phyloP scores from a whole-genome alignment of 2,113 vertebrate species.

The Mola mola region DNA sequence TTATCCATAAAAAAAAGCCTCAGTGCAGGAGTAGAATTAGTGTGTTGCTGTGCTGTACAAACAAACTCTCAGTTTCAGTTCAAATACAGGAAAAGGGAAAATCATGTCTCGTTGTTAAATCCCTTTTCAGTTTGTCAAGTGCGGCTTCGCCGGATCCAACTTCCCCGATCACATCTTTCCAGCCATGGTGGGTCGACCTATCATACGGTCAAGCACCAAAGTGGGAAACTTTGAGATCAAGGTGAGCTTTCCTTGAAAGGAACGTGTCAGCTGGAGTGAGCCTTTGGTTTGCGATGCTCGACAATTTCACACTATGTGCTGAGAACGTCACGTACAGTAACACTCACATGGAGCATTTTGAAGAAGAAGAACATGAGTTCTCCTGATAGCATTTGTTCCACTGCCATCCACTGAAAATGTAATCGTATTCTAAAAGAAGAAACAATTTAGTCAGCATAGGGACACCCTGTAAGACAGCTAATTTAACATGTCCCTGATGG shows the following conservation, averaged over 20 bases:
- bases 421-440: too few relatives aligned
- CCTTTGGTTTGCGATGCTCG: too few relatives aligned
- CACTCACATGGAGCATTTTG: too few relatives aligned
- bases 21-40: neutral
- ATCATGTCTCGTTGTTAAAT: slow-evolving; percentile 21
- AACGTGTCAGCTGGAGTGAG: neutral
- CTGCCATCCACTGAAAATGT: too few relatives aligned
- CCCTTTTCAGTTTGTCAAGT: slow-evolving; percentile 92
- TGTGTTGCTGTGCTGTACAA: neutral
- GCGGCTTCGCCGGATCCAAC: slow-evolving; percentile 97
- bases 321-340: too few relatives aligned
- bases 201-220: slow-evolving; percentile 94
- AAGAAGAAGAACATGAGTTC: too few relatives aligned
- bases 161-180: slow-evolving; percentile 99
- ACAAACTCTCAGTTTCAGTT: slow-evolving; percentile 13
- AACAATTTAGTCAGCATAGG: too few relatives aligned
- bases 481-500: too few relatives aligned
- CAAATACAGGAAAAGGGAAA: neutral
- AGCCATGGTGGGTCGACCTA: slow-evolving; percentile 94
- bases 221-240: slow-evolving; percentile 98
- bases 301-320: too few relatives aligned
- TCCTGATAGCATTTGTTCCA: too few relatives aligned
- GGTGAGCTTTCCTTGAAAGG: slow-evolving; percentile 78
- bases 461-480: too few relatives aligned
- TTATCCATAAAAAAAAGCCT: neutral